Base-by-base conservation (phyloP, 2,888 invertebrate genomes). In the Drosophila ochracea region DNA sequence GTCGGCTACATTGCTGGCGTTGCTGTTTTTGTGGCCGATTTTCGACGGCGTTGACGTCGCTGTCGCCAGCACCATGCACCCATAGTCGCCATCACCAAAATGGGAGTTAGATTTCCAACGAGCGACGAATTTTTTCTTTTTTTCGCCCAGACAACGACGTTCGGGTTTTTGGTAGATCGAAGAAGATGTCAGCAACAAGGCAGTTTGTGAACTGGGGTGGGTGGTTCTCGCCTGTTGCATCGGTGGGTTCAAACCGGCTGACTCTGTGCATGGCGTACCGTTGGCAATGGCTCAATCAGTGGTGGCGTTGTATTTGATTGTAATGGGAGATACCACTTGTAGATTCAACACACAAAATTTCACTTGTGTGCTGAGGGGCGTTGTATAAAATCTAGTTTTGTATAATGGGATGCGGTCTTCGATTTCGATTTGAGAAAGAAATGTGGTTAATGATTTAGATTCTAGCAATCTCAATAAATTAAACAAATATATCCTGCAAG, bases 1-100 rank as follows among this genome's bases (percentile, higher is more conserved):
- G 54, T 76, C 68, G 61, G 52, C 64, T 60, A 39, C 59, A 41
- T 50, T 65, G 60, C 71, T 73, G 68, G 28, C 66, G 61, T 82
- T 49, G 84, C 83, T 85, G 79, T 80, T 88, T 85, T 89, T 86
- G 91, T 84, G 88, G 87, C 87, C 90, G 84, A 90, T 91, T 90
- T 91, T 91, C 89, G 91, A 86, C 82, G 84, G 74, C 76, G 73
- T 73, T 67, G 73, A 54, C 66, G 43, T 47, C 52, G 43, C 59
- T 71, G 41, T 54, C 64, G 19, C 35, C 65, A 47, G 28, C 31
- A 39, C 43, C 41, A 13, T 7, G 30, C 41, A 16, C 19, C 50
- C 49, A 16, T 11, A 7, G 43, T 21, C 16, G 25, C 43, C 41
- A 57, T 64, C 49, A 55, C 65, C 74, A 60, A 77, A 73, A 71